These are phyloP conservation scores for Drosophila simulans DNA, from an alignment of 1,140 invertebrate genomes.

Conservation along the genomic window DNA sequence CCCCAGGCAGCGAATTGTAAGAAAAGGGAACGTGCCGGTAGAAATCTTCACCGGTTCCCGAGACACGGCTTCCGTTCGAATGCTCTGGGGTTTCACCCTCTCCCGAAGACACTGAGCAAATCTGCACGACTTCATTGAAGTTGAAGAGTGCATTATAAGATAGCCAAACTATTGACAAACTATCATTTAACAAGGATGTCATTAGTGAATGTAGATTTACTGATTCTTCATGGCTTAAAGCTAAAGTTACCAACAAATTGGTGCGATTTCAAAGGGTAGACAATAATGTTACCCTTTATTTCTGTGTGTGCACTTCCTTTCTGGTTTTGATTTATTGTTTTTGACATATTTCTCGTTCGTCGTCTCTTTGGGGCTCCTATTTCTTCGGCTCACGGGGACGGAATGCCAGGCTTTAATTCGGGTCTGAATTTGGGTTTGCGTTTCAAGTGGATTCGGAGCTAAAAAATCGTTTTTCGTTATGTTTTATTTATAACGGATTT, in stretches of 20 bases:
- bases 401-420: neutral
- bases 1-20: constrained; percentile 28
- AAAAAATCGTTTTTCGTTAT: constrained; percentile 63
- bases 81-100: neutral
- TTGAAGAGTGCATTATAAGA: neutral
- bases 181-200: too few species aligned
- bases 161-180: too few species aligned
- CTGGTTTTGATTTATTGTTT: constrained; percentile 74
- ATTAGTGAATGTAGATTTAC: too few species aligned
- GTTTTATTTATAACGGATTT: constrained; percentile 82
- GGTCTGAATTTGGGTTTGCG: constrained; percentile 32
- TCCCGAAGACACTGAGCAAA: neutral
- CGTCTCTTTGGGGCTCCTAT: constrained; percentile 47
- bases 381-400: constrained; percentile 19
- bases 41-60: constrained; percentile 21
- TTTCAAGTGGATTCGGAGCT: constrained; percentile 66
- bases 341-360: constrained; percentile 71
- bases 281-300: neutral
- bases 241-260: neutral
- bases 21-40: constrained; percentile 21
- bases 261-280: neutral
- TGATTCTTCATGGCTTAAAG: neutral
- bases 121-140: neutral
- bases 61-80: constrained; percentile 21
- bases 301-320: constrained; percentile 21